Percentiles rank a stretch among this genome's conserved stretches.
Conservation (phyloP, 2,113 vertebrate genomes). For the Gorsachius goisagi region DNA sequence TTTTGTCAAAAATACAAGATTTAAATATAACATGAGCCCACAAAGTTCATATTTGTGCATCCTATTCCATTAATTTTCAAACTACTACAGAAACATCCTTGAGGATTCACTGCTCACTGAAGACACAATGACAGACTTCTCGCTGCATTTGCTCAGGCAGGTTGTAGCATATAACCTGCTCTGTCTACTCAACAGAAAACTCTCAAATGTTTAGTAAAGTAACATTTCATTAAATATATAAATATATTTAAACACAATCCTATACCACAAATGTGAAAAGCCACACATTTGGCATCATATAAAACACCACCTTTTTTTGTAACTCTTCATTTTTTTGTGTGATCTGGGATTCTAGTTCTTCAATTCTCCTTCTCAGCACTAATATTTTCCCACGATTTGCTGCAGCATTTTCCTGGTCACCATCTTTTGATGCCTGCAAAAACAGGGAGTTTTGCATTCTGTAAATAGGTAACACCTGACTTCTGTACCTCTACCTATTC, state of each 20-base stretch:
- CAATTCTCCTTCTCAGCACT: slow-evolving; percentile 83
- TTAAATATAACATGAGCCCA: neutral
- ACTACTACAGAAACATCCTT: neutral
- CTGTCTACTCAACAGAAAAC: neutral
- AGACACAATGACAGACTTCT: neutral
- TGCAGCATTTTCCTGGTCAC: slow-evolving; percentile 77
- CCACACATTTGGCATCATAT: neutral
- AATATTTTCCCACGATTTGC: slow-evolving; percentile 87
- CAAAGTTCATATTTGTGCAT: neutral
- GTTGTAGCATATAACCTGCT: neutral
- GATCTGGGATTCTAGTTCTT: slow-evolving; percentile 86
- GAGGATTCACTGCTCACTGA: neutral
- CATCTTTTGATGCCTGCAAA: slow-evolving; percentile 68
- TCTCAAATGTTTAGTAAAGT: neutral
- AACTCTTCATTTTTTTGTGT: slow-evolving; percentile 76
- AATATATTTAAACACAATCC: neutral
- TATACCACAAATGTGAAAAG: neutral
- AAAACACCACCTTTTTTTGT: slow-evolving; percentile 71
- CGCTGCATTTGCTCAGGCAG: neutral
- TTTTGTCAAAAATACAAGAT: neutral
- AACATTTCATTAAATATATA: neutral
- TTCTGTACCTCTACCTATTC: neutral
- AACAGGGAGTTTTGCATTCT: neutral
- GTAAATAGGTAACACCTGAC: neutral
- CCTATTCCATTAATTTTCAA: neutral